These are phyloP conservation scores for Oncopodura yosiiana DNA, from an alignment of 1,140 invertebrate species.

Conservation along the genomic window DNA sequence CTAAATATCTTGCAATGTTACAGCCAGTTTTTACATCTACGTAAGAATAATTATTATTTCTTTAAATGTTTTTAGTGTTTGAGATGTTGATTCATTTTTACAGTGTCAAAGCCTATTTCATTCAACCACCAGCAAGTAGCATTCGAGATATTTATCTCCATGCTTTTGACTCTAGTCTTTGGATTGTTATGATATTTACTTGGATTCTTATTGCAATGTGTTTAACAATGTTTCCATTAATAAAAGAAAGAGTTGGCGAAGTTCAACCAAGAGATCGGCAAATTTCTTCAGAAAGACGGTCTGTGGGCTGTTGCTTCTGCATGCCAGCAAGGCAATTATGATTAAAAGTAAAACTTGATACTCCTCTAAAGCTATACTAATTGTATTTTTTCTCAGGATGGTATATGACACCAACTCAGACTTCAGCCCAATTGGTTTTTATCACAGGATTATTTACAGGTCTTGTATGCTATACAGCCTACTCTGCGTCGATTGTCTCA, in stretches of 20 bases:
- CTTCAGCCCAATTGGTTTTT: constrained; percentile 14
- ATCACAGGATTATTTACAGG: constrained; percentile 6
- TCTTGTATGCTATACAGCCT: constrained; percentile 17
- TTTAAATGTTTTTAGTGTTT: too few species aligned
- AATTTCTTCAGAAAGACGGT: too few species aligned
- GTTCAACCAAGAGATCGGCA: too few species aligned
- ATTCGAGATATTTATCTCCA: constrained; percentile 36
- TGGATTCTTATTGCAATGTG: constrained; percentile 7
- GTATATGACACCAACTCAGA: constrained; percentile 10
- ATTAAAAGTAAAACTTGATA: too few species aligned
- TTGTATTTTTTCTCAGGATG: constrained; percentile 18
- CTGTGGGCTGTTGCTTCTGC: constrained; percentile 2
- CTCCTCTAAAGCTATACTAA: too few species aligned
- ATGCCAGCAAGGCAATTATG: constrained; percentile 8
- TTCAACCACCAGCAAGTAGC: constrained; percentile 45
- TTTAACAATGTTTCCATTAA: too few species aligned
- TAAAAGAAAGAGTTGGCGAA: too few species aligned
- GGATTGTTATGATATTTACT: constrained; percentile 2
- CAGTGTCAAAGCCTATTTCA: constrained; percentile 39
- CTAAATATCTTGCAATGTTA: too few species aligned
- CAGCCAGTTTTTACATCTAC: too few species aligned
- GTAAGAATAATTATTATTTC: too few species aligned
- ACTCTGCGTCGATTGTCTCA: constrained; percentile 23
- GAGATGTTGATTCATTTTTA: too few species aligned
- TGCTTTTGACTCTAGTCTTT: constrained; percentile 14